Evolutionary conservation across 2,113 vertebrate genomes (phyloP), one percentile per base, ranked within the genome.

Genomic region (Myiopsitta monachus): DNA sequence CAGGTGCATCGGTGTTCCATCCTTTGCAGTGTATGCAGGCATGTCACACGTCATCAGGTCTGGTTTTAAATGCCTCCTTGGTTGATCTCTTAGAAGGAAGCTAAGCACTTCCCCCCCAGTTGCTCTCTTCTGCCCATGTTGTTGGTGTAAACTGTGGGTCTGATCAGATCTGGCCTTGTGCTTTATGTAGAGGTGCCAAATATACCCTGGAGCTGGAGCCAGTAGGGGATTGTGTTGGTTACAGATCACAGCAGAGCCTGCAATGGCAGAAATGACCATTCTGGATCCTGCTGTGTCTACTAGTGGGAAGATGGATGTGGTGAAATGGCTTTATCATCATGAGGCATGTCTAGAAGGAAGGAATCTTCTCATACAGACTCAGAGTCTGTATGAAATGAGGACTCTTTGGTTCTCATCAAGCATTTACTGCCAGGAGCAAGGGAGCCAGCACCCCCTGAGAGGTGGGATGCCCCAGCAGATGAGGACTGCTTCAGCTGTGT

Each of bases 281-380:
- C 44, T 59, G 55, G 17, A 3, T 18, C 15, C 21, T 2, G 0
- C 61, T 22, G 23, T 38, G 38, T 43, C 0, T 0, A 49, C 33
- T 38, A n/a, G 33, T 1, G 10, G 54, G 14, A 64, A 77, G 26
- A 41, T 75, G 61, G 28, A 18, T 52, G 66, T 68, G 70, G 23
- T 87, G 67, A 47, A 54, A 90, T 23, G 10, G 51, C n/a, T 82
- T 82, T 33, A 51, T 36, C 38, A 7, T 0, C 2, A 21, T 23
- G 18, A 62, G 54, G 39, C 31, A 15, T 1, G 11, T 16, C 51
- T 55, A 75, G 81, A 69, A 81, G 46, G 33, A 78, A 36, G 23
- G 26, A 51, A 72, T 59, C 66, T 46, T 38, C 28, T 67, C 10
- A 28, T 7, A 6, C 9, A 57, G 63, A 38, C 61, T 49, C 31